Percentiles rank a stretch among this genome's conserved stretches.
Conservation (phyloP, 2,113 vertebrate genomes). For the Sphaerodactylus townsendi region DNA sequence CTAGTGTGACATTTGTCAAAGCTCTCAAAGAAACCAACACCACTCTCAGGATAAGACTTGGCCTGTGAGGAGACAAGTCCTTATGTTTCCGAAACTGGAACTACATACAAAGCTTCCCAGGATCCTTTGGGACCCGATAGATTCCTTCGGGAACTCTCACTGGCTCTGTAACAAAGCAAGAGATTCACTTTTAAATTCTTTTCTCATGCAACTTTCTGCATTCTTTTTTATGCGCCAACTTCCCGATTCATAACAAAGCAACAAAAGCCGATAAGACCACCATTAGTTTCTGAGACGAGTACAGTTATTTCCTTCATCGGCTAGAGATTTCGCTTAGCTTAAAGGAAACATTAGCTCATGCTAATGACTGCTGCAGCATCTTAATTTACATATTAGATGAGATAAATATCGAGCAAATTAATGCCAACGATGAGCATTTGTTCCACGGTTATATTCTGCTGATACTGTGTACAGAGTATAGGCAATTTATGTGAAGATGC, state of each 20-base stretch:
- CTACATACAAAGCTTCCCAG: no score
- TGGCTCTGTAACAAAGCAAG: neutral
- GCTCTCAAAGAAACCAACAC: no score
- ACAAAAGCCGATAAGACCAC: slow-evolving; percentile 54
- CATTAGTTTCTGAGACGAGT: slow-evolving; percentile 65
- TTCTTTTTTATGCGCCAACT: slow-evolving; percentile 29
- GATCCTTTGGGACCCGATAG: no score
- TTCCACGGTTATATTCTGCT: slow-evolving; percentile 54
- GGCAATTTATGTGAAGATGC: slow-evolving; percentile 49
- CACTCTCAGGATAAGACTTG: no score
- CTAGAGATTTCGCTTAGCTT: slow-evolving; percentile 71
- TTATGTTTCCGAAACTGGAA: no score
- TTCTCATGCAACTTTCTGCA: slow-evolving; percentile 21
- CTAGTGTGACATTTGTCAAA: no score
- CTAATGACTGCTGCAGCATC: slow-evolving; percentile 74
- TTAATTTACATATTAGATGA: slow-evolving; percentile 81
- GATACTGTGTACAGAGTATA: slow-evolving; percentile 51
- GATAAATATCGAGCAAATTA: slow-evolving; percentile 82
- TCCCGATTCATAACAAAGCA: slow-evolving; percentile 40
- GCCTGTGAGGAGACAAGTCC: no score
- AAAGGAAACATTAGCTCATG: slow-evolving; percentile 66
- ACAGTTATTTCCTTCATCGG: slow-evolving; percentile 39
- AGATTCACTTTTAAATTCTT: neutral
- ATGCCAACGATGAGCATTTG: slow-evolving; percentile 70
- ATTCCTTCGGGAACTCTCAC: neutral